A percentile compares a stretch with the other conserved stretches of the same genome.
These are phyloP conservation scores for Coccyzus lansbergi DNA, from an alignment of 2,797 vertebrate genomes.

Conservation along the genomic window DNA sequence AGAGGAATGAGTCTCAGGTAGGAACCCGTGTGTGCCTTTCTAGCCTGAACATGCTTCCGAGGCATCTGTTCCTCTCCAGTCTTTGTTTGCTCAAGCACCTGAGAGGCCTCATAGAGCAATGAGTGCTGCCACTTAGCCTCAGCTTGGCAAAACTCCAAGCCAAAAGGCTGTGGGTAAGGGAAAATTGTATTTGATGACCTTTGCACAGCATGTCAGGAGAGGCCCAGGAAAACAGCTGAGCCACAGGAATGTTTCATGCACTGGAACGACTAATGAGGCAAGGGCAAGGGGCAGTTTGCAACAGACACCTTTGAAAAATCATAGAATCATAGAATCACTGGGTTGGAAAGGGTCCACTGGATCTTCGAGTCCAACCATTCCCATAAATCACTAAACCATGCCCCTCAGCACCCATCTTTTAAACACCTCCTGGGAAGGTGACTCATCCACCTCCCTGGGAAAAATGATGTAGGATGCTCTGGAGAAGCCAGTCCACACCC, in stretches of 20 bases:
- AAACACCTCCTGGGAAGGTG: no score
- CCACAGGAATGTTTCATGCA: slow-evolving; percentile 27
- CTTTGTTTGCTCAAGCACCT: slow-evolving; percentile 60
- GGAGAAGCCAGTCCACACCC: rapidly evolving
- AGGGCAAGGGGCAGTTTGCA: neutral
- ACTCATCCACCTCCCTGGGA: no score
- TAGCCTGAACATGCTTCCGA: neutral
- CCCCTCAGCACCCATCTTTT: no score
- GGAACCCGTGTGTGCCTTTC: neutral
- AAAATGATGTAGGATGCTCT: neutral
- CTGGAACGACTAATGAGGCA: slow-evolving; percentile 9
- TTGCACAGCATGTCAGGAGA: slow-evolving; percentile 20
- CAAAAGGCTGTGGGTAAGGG: neutral
- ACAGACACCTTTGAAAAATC: neutral
- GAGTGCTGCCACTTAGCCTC: slow-evolving; percentile 28
- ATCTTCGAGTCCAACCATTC: no score
- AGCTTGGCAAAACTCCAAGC: slow-evolving; percentile 38
- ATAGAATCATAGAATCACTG: no score
- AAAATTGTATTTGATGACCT: slow-evolving; percentile 20
- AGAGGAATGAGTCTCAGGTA: neutral
- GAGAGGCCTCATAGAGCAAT: neutral
- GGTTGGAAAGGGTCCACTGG: no score
- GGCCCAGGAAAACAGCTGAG: slow-evolving; percentile 21
- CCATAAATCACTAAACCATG: no score
- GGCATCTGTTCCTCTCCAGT: slow-evolving; percentile 42